Base-by-base conservation (phyloP, 2,113 vertebrate species). In the Pelodiscus sinensis region DNA sequence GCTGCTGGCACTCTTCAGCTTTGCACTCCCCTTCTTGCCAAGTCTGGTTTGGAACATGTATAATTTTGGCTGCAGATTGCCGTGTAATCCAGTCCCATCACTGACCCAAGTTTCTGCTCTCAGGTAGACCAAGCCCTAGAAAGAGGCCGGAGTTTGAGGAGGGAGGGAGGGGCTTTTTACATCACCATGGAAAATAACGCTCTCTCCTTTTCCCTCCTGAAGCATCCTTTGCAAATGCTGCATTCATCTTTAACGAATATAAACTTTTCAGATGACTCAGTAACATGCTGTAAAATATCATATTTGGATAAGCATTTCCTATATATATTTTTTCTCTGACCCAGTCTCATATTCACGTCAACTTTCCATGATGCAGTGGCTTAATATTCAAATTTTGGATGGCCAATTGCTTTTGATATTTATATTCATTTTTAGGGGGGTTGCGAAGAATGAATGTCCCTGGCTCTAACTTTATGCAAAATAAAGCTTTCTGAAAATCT, bases 381-480 rank as follows among this genome's bases (percentile, higher is more conserved):
- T 18, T 82, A 96, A 94, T 96, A 95, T 97, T 97, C 94, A 96
- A 87, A 97, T 93, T 90, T 95, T 92, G 79, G 95, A 90, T 97
- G 82, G 93, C 94, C 95, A 96, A 92, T 95, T 97, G 96, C 96
- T 96, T 94, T 96, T 96, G 93, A 95, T 97, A 97, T 96, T 97
- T 97, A 96, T 96, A 96, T 95, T 95, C 85, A 44, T 94, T 98
- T 97, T 97, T 95, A 96, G 97, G 92, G 94, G 92, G 97, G 90
- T 91, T 87, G 87, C 94, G 92, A 87, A 93, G 97, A 97, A 95
- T 92, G 94, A 95, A 94, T 94, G 93, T 94, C 85, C 94, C 88
- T 79, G 52, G 87, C 88, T 95, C 90, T 89, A 97, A 95, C 57
- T 97, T 96, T 95, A 97, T 97, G 96, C 97, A 97, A 95, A 97